Evolutionary conservation across 1,140 invertebrate species (phyloP).

Genomic region (Oscheius sp.): DNA sequence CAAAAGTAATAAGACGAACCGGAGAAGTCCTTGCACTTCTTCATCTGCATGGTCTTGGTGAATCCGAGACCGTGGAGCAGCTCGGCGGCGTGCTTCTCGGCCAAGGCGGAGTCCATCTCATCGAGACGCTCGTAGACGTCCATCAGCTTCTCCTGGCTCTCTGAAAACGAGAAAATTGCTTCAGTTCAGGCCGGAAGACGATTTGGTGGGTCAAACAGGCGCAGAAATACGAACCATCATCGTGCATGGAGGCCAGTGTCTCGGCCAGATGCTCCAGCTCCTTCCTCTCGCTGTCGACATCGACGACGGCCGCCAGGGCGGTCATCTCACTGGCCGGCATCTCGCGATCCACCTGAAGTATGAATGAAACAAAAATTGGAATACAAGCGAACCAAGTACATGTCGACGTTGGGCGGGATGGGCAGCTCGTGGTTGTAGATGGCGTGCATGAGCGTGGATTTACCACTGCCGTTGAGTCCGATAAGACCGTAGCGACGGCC

Average conservation of each 20-base stretch:
- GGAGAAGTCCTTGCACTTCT: conserved; percentile 88
- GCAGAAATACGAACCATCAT: conserved; percentile 73
- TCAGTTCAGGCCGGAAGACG: background rate
- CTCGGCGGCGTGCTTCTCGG: conserved; percentile 85
- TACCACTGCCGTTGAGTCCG: conserved; percentile 91
- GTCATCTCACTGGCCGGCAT: conserved; percentile 86
- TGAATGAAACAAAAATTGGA: background rate
- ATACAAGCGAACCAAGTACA: conserved; percentile 74
- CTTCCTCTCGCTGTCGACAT: conserved; percentile 90
- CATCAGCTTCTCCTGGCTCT: conserved; percentile 89
- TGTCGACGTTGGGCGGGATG: conserved; percentile 93
- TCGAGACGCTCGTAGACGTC: conserved; percentile 96
- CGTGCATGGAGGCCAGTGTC: conserved; percentile 77
- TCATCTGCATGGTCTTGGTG: conserved; percentile 82
- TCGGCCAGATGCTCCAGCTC: conserved; percentile 89
- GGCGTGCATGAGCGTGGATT: conserved; percentile 86
- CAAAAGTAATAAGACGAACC: conserved; percentile 64
- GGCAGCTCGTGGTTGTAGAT: conserved; percentile 90
- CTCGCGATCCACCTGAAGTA: conserved; percentile 74
- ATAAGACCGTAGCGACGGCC: conserved; percentile 92
- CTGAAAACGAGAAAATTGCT: conserved; percentile 63
- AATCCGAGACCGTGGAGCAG: conserved; percentile 96
- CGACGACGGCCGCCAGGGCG: conserved; percentile 92
- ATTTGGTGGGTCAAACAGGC: conserved; percentile 3
- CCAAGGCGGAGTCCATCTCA: conserved; percentile 90